These are phyloP conservation scores for Pitangus sulphuratus DNA, from an alignment of 2,797 vertebrate genomes.

Conservation along the genomic window DNA sequence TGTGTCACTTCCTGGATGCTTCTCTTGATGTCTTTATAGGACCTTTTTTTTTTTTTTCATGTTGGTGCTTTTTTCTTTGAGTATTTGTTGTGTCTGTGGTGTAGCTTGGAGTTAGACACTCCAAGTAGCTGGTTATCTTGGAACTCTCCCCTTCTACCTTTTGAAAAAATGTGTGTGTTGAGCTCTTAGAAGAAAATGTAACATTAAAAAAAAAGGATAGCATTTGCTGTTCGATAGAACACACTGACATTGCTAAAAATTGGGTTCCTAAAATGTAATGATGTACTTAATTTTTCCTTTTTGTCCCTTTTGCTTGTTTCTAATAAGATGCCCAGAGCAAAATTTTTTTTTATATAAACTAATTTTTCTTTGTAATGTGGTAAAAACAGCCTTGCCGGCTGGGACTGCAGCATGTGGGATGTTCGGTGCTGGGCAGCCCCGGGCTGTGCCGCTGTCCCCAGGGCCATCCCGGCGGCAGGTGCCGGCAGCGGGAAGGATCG, in stretches of 20 bases:
- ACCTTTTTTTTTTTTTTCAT: neutral
- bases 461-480: neutral
- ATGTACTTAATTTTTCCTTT: neutral
- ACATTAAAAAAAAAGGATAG: accelerated
- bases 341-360: neutral
- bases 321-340: neutral
- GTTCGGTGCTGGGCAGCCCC: neutral
- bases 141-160: neutral
- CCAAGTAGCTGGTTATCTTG: neutral
- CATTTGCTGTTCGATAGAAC: neutral
- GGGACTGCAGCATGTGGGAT: neutral
- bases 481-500: neutral
- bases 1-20: neutral
- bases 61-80: neutral
- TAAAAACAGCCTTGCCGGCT: accelerated
- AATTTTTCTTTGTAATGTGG: too few species aligned
- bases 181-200: neutral
- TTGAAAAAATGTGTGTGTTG: neutral
- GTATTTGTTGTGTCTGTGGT: neutral
- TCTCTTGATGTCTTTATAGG: neutral
- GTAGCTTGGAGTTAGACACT: accelerated
- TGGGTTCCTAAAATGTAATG: neutral
- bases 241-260: neutral
- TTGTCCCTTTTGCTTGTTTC: neutral
- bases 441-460: neutral